These are phyloP conservation scores for Caenorhabditis remanei DNA, from an alignment of 1,140 invertebrate species.

Conservation along the genomic window DNA sequence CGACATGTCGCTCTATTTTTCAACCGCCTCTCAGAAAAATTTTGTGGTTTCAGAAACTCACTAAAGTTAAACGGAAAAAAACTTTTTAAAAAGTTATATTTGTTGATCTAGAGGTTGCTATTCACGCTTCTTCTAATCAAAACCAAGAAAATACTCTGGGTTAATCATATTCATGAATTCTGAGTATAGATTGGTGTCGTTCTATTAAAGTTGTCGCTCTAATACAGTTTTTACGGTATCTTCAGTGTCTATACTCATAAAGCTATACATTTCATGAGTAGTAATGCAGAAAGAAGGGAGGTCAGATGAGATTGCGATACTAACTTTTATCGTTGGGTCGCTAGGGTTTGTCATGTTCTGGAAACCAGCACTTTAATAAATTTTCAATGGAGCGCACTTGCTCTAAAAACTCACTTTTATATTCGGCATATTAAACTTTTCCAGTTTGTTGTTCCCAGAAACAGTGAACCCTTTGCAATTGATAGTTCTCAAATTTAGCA, in stretches of 20 bases:
- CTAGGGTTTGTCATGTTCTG: neutral
- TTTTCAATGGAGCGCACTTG: neutral
- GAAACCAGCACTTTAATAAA: neutral
- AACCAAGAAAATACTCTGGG: too few relatives aligned
- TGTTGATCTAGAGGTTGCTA: too few relatives aligned
- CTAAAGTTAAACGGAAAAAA: too few relatives aligned
- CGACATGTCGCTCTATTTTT: too few relatives aligned
- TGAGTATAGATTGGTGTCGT: too few relatives aligned
- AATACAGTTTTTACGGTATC: too few relatives aligned
- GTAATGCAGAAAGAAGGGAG: neutral
- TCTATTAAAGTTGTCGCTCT: too few relatives aligned
- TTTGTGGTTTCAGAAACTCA: too few relatives aligned
- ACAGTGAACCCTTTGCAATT: neutral
- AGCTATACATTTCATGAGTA: neutral
- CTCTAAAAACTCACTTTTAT: neutral
- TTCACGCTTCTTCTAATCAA: too few relatives aligned
- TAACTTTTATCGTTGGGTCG: neutral
- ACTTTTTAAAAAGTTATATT: too few relatives aligned
- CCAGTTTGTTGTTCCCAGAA: neutral
- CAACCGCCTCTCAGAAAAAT: too few relatives aligned
- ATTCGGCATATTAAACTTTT: neutral
- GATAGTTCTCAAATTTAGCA: neutral
- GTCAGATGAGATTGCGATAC: neutral
- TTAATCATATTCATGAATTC: too few relatives aligned
- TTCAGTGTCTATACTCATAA: neutral